A percentile compares a stretch with the other conserved stretches of the same genome.
phyloP scores from a whole-genome alignment of 2,888 invertebrate genomes.

The Ptycholaimellus sp. region DNA sequence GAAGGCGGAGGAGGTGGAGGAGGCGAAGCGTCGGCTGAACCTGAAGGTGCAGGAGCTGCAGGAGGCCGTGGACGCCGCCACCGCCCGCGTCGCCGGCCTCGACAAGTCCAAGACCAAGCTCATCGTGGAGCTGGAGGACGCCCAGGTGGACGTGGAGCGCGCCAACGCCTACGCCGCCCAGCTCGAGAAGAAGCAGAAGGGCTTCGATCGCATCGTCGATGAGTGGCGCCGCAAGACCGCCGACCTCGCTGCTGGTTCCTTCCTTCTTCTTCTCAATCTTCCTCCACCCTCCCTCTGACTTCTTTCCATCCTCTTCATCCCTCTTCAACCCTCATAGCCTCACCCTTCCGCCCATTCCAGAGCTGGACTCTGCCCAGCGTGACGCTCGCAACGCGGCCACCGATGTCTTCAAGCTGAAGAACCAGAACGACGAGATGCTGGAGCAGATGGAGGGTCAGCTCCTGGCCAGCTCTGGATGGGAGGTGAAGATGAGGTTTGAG shows the following conservation, averaged over 20 bases:
- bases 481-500: slow-evolving; percentile 42
- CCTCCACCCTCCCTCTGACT: too few relatives aligned
- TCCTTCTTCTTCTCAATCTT: too few relatives aligned
- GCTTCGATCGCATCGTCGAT: slow-evolving; percentile 95
- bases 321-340: too few relatives aligned
- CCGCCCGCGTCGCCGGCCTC: slow-evolving; percentile 81
- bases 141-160: slow-evolving; percentile 30
- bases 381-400: slow-evolving; percentile 99
- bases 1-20: slow-evolving; percentile 20
- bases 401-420: slow-evolving; percentile 92
- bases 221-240: slow-evolving; percentile 88
- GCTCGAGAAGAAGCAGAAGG: slow-evolving; percentile 98
- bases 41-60: slow-evolving; percentile 88
- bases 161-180: slow-evolving; percentile 28
- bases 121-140: slow-evolving; percentile 84
- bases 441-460: slow-evolving; percentile 35
- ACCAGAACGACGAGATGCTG: slow-evolving; percentile 26
- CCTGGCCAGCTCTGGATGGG: too few relatives aligned
- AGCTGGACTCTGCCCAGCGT: slow-evolving; percentile 93
- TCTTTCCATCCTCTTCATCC: too few relatives aligned
- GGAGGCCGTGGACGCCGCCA: slow-evolving; percentile 86
- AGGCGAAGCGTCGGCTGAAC: slow-evolving; percentile 39
- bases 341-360: too few relatives aligned
- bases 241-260: slow-evolving; percentile 73
- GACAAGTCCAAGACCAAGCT: slow-evolving; percentile 95